Evolutionary conservation across 2,888 invertebrate genomes (phyloP).

Genomic region (Conistra vaccinii): DNA sequence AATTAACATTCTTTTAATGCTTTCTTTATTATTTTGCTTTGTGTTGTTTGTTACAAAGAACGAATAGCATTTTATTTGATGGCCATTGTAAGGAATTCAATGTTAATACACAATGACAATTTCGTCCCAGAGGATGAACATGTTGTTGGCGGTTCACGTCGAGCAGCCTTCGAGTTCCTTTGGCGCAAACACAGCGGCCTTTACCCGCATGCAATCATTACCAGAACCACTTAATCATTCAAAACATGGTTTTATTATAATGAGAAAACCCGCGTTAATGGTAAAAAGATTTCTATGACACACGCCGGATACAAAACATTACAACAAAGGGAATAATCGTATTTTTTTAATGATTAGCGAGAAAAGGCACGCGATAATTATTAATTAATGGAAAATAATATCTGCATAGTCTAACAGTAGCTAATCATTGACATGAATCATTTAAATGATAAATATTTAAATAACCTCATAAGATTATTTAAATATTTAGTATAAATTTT

Average conservation of each 20-base stretch:
- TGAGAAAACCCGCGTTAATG: constrained; percentile 58
- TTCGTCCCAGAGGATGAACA: constrained; percentile 73
- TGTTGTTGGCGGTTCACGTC: constrained; percentile 64
- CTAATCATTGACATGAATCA: constrained; percentile 61
- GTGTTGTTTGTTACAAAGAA: constrained; percentile 24
- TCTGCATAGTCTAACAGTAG: constrained; percentile 31
- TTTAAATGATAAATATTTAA: constrained; percentile 59
- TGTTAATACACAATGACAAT: constrained; percentile 53
- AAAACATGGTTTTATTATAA: constrained; percentile 63
- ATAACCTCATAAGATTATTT: constrained; percentile 38
- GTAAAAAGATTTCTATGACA: constrained; percentile 61
- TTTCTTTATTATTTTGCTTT: constrained; percentile 29
- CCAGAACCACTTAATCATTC: constrained; percentile 69
- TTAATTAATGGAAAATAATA: constrained; percentile 74
- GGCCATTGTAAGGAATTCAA: constrained; percentile 42
- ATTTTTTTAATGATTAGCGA: constrained; percentile 57
- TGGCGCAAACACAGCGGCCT: constrained; percentile 69
- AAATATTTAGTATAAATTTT: too few relatives aligned
- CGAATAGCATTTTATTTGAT: constrained; percentile 33
- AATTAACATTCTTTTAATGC: constrained; percentile 41
- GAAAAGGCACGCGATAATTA: constrained; percentile 60
- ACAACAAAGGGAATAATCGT: constrained; percentile 64
- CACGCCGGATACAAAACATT: constrained; percentile 63
- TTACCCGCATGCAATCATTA: constrained; percentile 73
- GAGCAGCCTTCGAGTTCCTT: constrained; percentile 74